phyloP scores from a whole-genome alignment of 2,888 invertebrate species.

The Bombylius major region DNA sequence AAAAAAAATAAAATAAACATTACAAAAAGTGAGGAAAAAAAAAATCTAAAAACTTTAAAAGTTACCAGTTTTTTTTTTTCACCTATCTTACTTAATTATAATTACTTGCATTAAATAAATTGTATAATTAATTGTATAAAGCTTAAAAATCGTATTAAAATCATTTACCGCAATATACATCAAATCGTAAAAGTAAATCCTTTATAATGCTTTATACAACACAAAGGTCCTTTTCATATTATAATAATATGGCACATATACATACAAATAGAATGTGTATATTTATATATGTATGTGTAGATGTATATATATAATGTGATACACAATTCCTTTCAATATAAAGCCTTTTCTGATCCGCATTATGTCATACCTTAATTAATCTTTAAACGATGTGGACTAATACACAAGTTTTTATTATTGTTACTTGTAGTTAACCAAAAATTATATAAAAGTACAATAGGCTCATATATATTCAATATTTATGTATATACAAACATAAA shows the following conservation, averaged over 20 bases:
- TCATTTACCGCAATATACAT: background rate
- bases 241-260: background rate
- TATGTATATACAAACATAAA: background rate
- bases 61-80: too few species aligned
- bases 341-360: background rate
- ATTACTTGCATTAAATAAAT: too few species aligned
- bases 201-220: background rate
- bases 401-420: background rate
- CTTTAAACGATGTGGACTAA: constrained; percentile 1
- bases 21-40: too few species aligned
- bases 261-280: background rate
- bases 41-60: too few species aligned
- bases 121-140: background rate
- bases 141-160: background rate
- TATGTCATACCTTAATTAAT: constrained; percentile 7
- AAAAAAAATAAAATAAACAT: too few species aligned
- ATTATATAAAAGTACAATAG: background rate
- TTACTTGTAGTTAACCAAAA: too few species aligned
- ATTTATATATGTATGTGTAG: background rate
- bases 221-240: too few species aligned
- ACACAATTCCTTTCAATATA: background rate
- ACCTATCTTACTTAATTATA: too few species aligned
- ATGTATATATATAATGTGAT: background rate
- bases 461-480: background rate
- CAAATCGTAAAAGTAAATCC: background rate